Base-by-base conservation (phyloP, 2,797 vertebrate genomes). In the Odontamblyopus rebecca region DNA sequence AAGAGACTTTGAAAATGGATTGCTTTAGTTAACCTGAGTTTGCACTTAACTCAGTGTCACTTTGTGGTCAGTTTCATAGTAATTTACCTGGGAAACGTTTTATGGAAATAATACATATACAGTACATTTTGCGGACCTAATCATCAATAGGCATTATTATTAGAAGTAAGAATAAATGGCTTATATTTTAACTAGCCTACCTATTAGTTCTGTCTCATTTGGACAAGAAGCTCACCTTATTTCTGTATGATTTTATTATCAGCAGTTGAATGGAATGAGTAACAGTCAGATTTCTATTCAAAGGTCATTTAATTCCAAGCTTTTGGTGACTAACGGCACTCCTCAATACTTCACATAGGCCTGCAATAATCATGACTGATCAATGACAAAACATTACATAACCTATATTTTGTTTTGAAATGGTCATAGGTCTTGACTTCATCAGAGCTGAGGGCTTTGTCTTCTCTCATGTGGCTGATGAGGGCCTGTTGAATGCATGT, bases 401-500 rank as follows among this genome's bases (percentile, higher is more conserved):
- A 69, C 65, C 41, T 64, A 51, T 51, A 18, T 30, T 60, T 66
- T 66, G 15, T 27, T 5, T 50, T 16, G 27, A 48, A 48, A 48
- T 48, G 44, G 44, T 74, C 59, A 15, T 75, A 97, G 96, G 84
- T 75, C 87, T 94, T 77, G 93, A 94, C 87, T 97, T 96, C 82
- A 93, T 96, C 86, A 90, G 93, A 27, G 94, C 92, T 0, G 95
- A 96, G 87, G 93, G 93, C 5, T 97, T 94, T 41, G 92, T 96
- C 62, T 95, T 95, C 62, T 94, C 94, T 69, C 96, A 94, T 0
- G 91, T 96, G 77, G 95, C 95, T 7, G 93, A 96, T 41, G 94
- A 95, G 86, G 95, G 94, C 2, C 89, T 97, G 70, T 86, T 97
- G 76, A 93, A 96, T 4, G 96, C 95, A 23, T 96, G 95, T 29